These are phyloP conservation scores for Brachypodius melanocephalos DNA, from an alignment of 2,113 vertebrate species.

Conservation along the genomic window DNA sequence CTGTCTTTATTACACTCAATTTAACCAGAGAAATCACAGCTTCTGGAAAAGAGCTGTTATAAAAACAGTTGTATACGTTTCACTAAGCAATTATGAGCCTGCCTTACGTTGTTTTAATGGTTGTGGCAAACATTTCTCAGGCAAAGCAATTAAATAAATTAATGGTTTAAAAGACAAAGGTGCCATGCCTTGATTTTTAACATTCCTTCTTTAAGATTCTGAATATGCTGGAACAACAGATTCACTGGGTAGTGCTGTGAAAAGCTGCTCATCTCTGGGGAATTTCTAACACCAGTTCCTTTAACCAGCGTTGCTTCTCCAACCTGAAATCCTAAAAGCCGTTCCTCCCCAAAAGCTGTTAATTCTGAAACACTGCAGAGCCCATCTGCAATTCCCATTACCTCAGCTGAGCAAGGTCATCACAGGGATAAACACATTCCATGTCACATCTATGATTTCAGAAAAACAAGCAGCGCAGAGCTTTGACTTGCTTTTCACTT, in stretches of 20 bases:
- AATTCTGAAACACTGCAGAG: not conserved
- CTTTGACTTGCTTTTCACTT: not conserved
- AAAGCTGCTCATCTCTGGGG: not conserved
- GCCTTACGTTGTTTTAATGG: not conserved
- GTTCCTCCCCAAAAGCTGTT: not conserved
- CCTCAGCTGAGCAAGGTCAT: not conserved
- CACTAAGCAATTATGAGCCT: not conserved
- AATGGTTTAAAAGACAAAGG: not conserved
- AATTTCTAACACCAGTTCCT: not conserved
- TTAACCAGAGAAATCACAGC: not conserved
- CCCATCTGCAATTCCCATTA: not conserved
- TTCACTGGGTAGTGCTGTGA: not conserved
- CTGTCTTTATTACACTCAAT: conserved; percentile 28
- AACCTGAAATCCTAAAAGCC: not conserved
- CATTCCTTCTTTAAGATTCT: not conserved
- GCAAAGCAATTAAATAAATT: conserved; percentile 11
- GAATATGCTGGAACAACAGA: not conserved
- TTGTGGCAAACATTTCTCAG: not conserved
- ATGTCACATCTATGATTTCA: not conserved
- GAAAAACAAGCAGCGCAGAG: not conserved
- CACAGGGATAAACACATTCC: not conserved
- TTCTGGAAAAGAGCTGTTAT: not conserved
- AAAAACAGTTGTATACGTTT: conserved; percentile 9
- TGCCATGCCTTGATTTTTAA: not conserved
- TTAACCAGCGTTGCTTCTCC: not conserved